These are phyloP conservation scores for Epizoanthus rinbou DNA, from an alignment of 92 coral and sea anemone species.

Conservation along the genomic window DNA sequence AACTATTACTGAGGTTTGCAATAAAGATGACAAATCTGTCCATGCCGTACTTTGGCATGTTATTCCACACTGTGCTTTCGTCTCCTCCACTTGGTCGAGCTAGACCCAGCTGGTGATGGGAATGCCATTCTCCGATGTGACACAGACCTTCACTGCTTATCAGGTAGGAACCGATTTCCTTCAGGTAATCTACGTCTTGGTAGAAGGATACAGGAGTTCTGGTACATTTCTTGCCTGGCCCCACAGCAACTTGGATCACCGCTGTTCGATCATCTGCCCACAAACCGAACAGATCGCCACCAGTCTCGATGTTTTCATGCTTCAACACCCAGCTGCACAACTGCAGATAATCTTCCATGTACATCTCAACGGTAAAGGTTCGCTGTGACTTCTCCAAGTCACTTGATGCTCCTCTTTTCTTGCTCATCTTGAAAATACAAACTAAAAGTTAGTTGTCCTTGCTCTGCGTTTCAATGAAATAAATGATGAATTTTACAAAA, in stretches of 20 bases:
- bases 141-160: slow-evolving; percentile 73
- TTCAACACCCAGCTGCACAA: slow-evolving; percentile 56
- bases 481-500: no score
- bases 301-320: slow-evolving; percentile 74
- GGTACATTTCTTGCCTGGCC: slow-evolving; percentile 72
- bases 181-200: slow-evolving; percentile 80
- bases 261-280: slow-evolving; percentile 78
- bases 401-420: no score
- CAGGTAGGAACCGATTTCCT: slow-evolving; percentile 57
- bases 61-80: slow-evolving; percentile 82
- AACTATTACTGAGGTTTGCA: slow-evolving; percentile 56
- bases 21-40: slow-evolving; percentile 74
- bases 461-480: no score
- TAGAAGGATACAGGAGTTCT: slow-evolving; percentile 69
- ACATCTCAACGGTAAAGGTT: slow-evolving; percentile 4
- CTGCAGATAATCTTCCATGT: neutral
- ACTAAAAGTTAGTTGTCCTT: no score
- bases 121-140: slow-evolving; percentile 95
- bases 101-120: slow-evolving; percentile 78
- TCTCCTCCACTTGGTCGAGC: slow-evolving; percentile 84
- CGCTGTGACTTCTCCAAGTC: neutral
- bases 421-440: no score
- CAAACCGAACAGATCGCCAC: slow-evolving; percentile 87
- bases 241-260: slow-evolving; percentile 75
- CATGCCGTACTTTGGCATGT: slow-evolving; percentile 73